phyloP scores from a whole-genome alignment of 2,888 invertebrate genomes.

The Spicauda simplicius region DNA sequence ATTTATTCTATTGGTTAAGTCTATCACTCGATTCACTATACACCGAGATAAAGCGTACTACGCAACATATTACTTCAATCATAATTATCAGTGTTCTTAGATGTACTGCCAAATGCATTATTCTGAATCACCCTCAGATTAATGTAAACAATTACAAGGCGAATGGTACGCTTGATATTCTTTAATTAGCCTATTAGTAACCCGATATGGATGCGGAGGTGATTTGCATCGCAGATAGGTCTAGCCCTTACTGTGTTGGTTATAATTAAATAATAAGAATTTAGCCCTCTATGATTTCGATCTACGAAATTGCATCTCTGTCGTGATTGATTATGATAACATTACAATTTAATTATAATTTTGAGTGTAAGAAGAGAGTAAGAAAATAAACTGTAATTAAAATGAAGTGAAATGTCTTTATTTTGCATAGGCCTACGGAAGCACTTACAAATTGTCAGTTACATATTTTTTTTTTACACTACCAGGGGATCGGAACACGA shows the following conservation, averaged over 20 bases:
- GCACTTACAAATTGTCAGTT: no score
- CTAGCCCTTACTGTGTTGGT: not conserved
- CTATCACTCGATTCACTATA: not conserved
- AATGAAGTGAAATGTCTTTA: no score
- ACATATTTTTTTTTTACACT: no score
- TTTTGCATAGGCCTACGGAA: no score
- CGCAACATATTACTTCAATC: conserved; percentile 1
- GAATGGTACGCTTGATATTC: conserved; percentile 15
- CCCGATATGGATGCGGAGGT: conserved; percentile 20
- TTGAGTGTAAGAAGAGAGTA: no score
- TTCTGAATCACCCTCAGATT: conserved; percentile 21
- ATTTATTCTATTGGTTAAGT: not conserved
- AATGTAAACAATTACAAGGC: conserved; percentile 27
- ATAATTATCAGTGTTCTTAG: conserved; percentile 2
- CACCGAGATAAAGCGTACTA: not conserved
- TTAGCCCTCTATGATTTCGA: not conserved
- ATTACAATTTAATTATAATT: no score
- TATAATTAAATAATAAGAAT: no score
- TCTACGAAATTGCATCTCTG: no score
- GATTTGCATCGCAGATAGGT: conserved; percentile 10
- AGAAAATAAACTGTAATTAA: no score
- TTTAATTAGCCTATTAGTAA: conserved; percentile 25
- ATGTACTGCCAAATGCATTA: conserved; percentile 3
- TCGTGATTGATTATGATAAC: no score
- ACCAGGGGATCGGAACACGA: no score